A percentile compares a stretch with the other conserved stretches of the same genome.
Conservation (phyloP, 2,797 vertebrate species). For the Heliangelus exortis region DNA sequence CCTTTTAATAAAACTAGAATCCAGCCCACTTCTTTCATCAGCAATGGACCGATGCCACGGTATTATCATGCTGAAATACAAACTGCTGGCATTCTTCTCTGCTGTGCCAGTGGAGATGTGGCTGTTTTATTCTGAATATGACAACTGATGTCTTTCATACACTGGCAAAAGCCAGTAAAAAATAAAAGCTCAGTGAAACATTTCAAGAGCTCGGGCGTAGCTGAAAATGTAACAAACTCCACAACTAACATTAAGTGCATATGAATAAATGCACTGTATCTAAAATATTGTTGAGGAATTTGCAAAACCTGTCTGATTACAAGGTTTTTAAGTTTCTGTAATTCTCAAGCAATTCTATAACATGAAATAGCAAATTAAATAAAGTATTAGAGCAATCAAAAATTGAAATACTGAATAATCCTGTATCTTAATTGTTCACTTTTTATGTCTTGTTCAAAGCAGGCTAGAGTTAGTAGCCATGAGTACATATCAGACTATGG, state of each 20-base stretch:
- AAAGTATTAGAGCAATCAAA: background rate
- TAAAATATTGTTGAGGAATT: background rate
- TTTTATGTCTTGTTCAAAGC: background rate
- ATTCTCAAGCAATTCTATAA: background rate
- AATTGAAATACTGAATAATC: background rate
- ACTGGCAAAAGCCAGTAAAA: background rate
- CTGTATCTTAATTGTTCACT: background rate
- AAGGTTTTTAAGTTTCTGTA: background rate
- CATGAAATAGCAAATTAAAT: background rate
- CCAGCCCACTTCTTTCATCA: slow-evolving; percentile 15
- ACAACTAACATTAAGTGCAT: background rate
- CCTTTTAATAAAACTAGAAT: slow-evolving; percentile 45
- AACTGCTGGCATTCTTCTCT: slow-evolving; percentile 34
- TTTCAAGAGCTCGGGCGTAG: background rate
- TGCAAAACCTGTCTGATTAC: background rate
- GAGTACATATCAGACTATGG: background rate
- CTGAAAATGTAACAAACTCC: background rate
- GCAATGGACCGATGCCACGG: background rate
- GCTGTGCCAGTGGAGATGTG: background rate
- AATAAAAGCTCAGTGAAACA: background rate
- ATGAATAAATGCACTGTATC: background rate
- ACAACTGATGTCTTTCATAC: background rate
- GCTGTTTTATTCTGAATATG: slow-evolving; percentile 26
- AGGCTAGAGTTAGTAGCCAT: background rate
- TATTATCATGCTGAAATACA: slow-evolving; percentile 32